Evolutionary conservation across 2,113 vertebrate genomes (phyloP), one percentile per base, ranked within the genome.

Genomic region (Rhombomys opimus): DNA sequence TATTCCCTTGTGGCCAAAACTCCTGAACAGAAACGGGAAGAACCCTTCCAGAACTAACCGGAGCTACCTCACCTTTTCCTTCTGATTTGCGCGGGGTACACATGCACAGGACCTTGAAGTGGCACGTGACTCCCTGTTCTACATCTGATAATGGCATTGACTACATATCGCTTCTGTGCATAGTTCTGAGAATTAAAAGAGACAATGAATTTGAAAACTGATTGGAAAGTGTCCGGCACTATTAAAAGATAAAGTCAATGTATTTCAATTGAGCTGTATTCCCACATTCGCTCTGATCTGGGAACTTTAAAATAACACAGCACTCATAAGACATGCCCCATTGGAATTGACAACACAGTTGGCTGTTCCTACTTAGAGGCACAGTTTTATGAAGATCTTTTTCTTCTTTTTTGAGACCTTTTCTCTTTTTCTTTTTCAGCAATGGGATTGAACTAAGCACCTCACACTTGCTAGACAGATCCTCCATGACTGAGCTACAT

Each of bases 221-320:
- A 9, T 85, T 84, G 84, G 67, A 93, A 93, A 95, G 22, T 94
- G 67, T 59, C 32, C 6, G 61, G n/a, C 15, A 52, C 85, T 50
- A 38, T 72, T 65, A 78, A 91, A 96, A 75, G 41, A 91, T 25
- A 17, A 63, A 72, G n/a, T 65, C 30, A 67, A 38, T 22, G 67
- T 82, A 50, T 87, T 93, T 76, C 77, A 72, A 77, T 65, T 54
- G 61, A 72, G 23, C 70, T 57, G 15, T 59, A 82, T 75, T 90
- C 27, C 23, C 81, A 87, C 52, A 63, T 68, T 82, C 9, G 25
- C 46, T 76, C n/a, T 89, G 27, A n/a, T 61, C 67, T 76, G 61
- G 75, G 67, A 35, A 93, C 38, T 52, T 46, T 50, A 81, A 70
- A 23, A 27, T 67, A 68, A 13, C 25, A 46, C 17, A 75, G 27